Percentiles rank a stretch among this genome's conserved stretches.
phyloP scores from a whole-genome alignment of 2,797 vertebrate species.

The Avahi laniger region DNA sequence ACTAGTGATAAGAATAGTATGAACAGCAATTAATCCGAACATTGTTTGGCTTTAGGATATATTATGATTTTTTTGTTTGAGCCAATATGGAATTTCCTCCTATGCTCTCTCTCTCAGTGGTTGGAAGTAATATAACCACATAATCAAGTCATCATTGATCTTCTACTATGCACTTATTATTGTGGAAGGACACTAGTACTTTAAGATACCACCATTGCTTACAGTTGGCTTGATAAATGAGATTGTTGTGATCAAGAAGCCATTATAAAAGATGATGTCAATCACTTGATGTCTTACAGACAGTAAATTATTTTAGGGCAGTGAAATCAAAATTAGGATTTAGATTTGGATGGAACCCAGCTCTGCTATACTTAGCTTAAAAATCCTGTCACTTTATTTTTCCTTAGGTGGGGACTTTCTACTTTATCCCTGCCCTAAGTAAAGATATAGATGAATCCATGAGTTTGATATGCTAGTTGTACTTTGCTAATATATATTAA shows the following conservation, averaged over 20 bases:
- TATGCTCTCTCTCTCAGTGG: conserved; percentile 26
- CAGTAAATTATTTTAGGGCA: conserved; percentile 25
- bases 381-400: neutral
- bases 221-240: conserved; percentile 51
- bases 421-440: neutral
- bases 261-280: neutral
- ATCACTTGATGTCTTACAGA: conserved; percentile 6
- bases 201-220: conserved; percentile 24
- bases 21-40: conserved; percentile 49
- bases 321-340: conserved; percentile 11
- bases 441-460: neutral
- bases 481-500: neutral
- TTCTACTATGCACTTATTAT: neutral
- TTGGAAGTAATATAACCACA: conserved; percentile 54
- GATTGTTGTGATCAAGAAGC: conserved; percentile 15
- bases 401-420: neutral
- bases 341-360: neutral
- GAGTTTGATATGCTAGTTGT: neutral
- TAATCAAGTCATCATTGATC: conserved; percentile 57
- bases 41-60: conserved; percentile 24
- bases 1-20: neutral
- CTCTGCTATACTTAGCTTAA: conserved; percentile 18
- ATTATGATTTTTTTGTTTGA: conserved; percentile 38
- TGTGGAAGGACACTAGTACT: conserved; percentile 33
- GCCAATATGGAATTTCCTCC: conserved; percentile 37